phyloP scores from a whole-genome alignment of 2,888 invertebrate species.

The Mythimna vitellina region DNA sequence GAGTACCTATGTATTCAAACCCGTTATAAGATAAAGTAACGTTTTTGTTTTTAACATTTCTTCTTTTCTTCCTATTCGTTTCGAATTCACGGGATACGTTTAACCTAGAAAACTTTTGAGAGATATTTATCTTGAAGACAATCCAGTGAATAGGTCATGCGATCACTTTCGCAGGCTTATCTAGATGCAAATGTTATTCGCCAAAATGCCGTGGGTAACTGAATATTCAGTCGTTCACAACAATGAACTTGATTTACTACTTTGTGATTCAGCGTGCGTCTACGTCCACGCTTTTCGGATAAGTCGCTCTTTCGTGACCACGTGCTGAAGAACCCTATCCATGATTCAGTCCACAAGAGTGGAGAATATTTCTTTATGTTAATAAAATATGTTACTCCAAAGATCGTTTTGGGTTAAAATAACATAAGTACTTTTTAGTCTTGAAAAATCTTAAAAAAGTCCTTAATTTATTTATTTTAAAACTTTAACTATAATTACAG shows the following conservation, averaged over 20 bases:
- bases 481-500: too few relatives aligned
- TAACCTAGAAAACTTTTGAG: constrained; percentile 23
- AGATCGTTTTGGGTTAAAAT: neutral
- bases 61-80: constrained; percentile 7
- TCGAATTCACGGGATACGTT: constrained; percentile 22
- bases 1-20: constrained; percentile 23
- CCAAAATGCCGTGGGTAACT: constrained; percentile 76
- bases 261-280: constrained; percentile 85
- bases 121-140: constrained; percentile 29
- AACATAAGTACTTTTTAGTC: neutral
- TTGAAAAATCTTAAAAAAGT: neutral
- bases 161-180: constrained; percentile 70
- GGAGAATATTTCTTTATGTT: constrained; percentile 67
- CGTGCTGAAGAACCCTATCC: constrained; percentile 48
- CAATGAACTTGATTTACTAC: constrained; percentile 85
- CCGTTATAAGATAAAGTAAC: constrained; percentile 18
- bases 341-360: constrained; percentile 68
- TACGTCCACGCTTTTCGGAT: constrained; percentile 79
- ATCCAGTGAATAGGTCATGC: constrained; percentile 59
- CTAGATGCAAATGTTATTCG: constrained; percentile 77
- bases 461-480: too few relatives aligned
- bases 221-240: constrained; percentile 82
- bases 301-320: constrained; percentile 76
- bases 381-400: neutral
- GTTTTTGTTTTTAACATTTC: constrained; percentile 17